Evolutionary conservation across 2,888 invertebrate species (phyloP).

Genomic region (Kryphioiulus occultus): DNA sequence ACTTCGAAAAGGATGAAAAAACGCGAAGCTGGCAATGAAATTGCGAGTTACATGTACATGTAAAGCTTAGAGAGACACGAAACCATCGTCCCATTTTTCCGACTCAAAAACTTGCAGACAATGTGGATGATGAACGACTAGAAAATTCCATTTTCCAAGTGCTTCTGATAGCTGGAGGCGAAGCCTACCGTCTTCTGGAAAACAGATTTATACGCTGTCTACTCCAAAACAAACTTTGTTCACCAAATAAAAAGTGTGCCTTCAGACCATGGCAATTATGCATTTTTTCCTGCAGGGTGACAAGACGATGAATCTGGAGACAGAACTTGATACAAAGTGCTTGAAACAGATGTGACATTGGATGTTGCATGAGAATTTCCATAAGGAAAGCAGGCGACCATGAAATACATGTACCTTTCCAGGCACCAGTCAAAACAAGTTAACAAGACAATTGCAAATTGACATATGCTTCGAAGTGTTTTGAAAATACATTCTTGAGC

Average conservation of each 20-base stretch:
- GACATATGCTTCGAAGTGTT: too few species aligned
- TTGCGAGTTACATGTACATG: too few species aligned
- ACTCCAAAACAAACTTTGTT: background rate
- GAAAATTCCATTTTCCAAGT: constrained; percentile 1
- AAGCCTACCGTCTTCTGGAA: background rate
- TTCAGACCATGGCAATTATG: background rate
- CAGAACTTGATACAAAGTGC: background rate
- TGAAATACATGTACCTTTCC: too few species aligned
- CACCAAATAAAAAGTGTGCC: background rate
- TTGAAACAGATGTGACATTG: too few species aligned
- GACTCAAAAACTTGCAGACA: background rate
- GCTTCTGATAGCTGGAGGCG: background rate
- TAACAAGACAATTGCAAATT: too few species aligned
- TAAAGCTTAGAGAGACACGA: background rate
- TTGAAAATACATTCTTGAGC: too few species aligned
- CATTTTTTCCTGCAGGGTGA: background rate
- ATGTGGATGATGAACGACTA: constrained; percentile 31
- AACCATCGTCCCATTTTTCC: background rate
- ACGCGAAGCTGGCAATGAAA: background rate
- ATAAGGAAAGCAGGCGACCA: too few species aligned
- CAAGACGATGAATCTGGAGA: background rate
- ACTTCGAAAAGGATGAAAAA: background rate
- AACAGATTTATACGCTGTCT: constrained; percentile 1
- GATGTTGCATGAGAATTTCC: too few species aligned
- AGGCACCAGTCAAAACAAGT: too few species aligned